A percentile compares a stretch with the other conserved stretches of the same genome.
phyloP scores from a whole-genome alignment of 2,888 invertebrate genomes.

The Trissonchulus latispiculum region DNA sequence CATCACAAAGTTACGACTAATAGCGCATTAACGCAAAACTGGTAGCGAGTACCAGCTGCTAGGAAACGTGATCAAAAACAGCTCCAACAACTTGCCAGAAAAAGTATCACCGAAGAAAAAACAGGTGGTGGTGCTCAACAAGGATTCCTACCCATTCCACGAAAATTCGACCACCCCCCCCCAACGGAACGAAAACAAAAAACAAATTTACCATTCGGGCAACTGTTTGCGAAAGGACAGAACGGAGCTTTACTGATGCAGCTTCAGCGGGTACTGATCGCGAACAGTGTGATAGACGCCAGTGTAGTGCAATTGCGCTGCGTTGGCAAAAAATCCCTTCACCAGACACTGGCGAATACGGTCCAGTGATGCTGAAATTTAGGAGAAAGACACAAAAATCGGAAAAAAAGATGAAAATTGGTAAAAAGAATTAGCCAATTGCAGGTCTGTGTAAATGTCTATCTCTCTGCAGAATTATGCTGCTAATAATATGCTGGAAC shows the following conservation, averaged over 20 bases:
- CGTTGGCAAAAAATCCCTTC: constrained; percentile 80
- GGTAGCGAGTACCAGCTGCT: no score
- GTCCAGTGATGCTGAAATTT: constrained; percentile 42
- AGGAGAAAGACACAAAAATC: background rate
- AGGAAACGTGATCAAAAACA: no score
- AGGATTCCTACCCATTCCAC: no score
- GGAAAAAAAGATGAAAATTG: background rate
- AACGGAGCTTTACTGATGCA: constrained; percentile 82
- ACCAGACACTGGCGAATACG: constrained; percentile 70
- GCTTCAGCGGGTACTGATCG: constrained; percentile 62
- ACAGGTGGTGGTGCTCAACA: no score
- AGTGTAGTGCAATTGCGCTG: constrained; percentile 66
- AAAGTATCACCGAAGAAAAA: no score
- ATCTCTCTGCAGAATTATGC: no score
- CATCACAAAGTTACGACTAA: no score
- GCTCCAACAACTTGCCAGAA: no score
- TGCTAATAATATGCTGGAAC: no score
- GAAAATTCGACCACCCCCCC: no score
- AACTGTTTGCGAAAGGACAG: constrained; percentile 44
- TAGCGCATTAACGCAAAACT: no score
- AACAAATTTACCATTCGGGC: constrained; percentile 36
- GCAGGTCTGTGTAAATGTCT: no score
- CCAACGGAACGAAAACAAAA: background rate
- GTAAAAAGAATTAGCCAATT: background rate
- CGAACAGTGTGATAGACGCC: constrained; percentile 69